A percentile compares a stretch with the other conserved stretches of the same genome.
Conservation (phyloP, 2,797 vertebrate genomes). For the Ispidina picta region DNA sequence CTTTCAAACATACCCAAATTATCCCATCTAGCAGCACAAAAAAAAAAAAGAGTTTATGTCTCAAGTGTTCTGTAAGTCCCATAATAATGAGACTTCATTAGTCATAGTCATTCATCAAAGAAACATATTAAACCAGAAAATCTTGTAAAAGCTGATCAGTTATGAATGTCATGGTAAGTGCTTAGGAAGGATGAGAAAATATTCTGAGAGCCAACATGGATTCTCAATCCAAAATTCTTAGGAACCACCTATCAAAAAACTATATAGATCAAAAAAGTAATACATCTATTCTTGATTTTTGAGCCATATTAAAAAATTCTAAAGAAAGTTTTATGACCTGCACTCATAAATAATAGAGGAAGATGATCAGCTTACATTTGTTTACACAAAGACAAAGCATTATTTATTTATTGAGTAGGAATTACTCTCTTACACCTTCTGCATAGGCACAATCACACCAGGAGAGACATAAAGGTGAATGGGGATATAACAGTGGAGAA, state of each 20-base stretch:
- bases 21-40: background rate
- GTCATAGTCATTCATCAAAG: background rate
- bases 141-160: background rate
- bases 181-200: background rate
- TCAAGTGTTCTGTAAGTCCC: background rate
- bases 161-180: background rate
- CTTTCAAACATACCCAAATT: background rate
- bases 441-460: background rate
- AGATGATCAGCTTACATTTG: background rate
- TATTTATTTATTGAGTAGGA: background rate
- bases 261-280: background rate
- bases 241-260: background rate
- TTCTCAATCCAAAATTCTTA: background rate
- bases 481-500: background rate
- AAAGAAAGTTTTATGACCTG: background rate
- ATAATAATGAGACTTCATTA: background rate
- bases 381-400: background rate
- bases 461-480: background rate
- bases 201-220: background rate
- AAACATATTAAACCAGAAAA: background rate
- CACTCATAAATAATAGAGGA: background rate
- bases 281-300: background rate
- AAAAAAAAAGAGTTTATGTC: background rate
- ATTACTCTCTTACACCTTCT: background rate
- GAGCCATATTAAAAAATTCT: background rate